Conservation (phyloP, 2,797 vertebrate species). For the Podarcis lilfordi region DNA sequence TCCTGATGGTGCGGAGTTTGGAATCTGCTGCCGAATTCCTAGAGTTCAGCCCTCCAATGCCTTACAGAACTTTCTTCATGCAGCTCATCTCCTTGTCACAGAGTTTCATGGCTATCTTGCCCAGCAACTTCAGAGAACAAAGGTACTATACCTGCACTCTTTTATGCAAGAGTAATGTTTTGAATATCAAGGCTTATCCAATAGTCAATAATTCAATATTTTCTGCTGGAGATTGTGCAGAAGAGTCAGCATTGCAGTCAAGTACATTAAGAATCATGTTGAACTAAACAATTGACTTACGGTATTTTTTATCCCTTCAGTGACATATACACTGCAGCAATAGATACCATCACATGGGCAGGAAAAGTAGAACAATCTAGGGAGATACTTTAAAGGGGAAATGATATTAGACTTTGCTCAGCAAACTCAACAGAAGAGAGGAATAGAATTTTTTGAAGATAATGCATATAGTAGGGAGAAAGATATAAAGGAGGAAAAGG, state of each 20-base stretch:
- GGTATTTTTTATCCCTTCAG: background rate
- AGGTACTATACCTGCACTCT: background rate
- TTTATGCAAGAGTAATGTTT: background rate
- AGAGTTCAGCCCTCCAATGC: background rate
- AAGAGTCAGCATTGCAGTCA: background rate
- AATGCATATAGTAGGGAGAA: conserved; percentile 10
- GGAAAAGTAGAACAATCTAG: conserved; percentile 16
- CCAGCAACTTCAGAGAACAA: background rate
- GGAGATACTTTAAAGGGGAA: background rate
- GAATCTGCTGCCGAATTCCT: background rate
- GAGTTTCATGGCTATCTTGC: background rate
- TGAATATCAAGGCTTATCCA: background rate
- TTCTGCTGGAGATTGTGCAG: background rate
- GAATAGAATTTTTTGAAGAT: conserved; percentile 44
- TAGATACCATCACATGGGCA: background rate
- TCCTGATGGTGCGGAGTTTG: background rate
- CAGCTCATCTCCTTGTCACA: background rate
- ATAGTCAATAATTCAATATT: background rate
- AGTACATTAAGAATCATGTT: conserved; percentile 29
- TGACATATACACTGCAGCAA: background rate
- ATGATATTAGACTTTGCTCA: conserved; percentile 32
- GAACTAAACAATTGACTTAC: conserved; percentile 23
- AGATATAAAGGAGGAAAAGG: background rate
- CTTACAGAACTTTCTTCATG: background rate
- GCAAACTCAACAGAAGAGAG: conserved; percentile 25